Base-by-base conservation (phyloP, 2,113 vertebrate species). In the Pipa parva region DNA sequence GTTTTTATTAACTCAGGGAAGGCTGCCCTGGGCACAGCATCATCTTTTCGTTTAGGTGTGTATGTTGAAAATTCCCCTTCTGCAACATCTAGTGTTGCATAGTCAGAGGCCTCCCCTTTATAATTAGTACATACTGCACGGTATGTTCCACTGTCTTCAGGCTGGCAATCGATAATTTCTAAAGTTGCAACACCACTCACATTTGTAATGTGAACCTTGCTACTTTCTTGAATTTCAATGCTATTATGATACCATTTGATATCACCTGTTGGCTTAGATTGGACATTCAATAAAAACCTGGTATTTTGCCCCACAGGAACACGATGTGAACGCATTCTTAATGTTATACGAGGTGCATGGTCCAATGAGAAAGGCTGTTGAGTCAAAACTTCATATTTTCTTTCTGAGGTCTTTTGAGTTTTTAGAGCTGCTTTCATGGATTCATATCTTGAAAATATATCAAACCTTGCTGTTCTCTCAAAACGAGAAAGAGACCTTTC, bases 241-340 rank as follows among this genome's bases (percentile, higher is more conserved):
- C 92, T 92, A 1, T 99, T 97, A 71, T 98, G 95, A 78, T 90
- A 97, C 96, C 97, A 99, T 69, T 87, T 91, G n/a, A 97, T 79
- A 4, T 93, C 87, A 0, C 92, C 87, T 2, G 93, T 92, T 68
- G 97, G 95, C 76, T 94, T 97, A 58, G 94, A 90, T 28, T 97
- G 97, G 56, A 98, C 87, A 6, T 97, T 99, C 17, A 99, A 72
- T 66, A 94, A 95, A 71, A 99, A 97, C 65, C 84, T 88, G 3
- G 97, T 97, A 37, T 80, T 92, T 25, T 92, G 90, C 63, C 93
- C 89, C 42, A 84, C 84, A 0, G 92, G 90, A 1, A 97, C 88
- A 13, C 94, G 90, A 70, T 98, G 97, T 66, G 97, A 99, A 15
- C 94, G 90, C 95, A 99, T 91, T 80, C 96, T 90, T 73, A 98